Evolutionary conservation across 1,140 invertebrate genomes (phyloP).

Genomic region (Popillia japonica): DNA sequence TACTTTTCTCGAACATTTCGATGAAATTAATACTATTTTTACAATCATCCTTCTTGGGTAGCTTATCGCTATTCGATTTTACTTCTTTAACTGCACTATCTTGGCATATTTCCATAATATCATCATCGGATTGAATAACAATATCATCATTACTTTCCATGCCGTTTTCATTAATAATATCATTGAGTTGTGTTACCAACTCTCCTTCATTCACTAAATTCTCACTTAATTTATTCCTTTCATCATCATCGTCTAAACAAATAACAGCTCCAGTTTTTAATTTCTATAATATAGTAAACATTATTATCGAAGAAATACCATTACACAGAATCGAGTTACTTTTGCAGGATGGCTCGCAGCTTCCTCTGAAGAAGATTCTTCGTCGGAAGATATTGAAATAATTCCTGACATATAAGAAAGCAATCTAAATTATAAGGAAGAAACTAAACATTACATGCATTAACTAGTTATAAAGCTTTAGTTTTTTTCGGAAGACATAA

Average conservation of each 20-base stretch:
- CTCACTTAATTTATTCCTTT: background rate
- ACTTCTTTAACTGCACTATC: background rate
- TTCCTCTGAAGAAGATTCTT: background rate
- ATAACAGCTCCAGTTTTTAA: constrained; percentile 1
- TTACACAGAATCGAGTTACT: background rate
- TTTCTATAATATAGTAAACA: background rate
- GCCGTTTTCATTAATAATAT: no score
- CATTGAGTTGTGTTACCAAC: no score
- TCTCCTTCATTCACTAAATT: no score
- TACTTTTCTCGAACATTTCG: background rate
- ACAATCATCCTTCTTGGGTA: background rate
- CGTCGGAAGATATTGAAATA: constrained; percentile 33
- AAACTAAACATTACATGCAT: no score
- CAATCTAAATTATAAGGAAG: no score
- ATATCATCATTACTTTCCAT: background rate
- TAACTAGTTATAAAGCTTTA: no score
- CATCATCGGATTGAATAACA: constrained; percentile 1
- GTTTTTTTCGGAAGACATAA: no score
- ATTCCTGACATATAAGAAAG: background rate
- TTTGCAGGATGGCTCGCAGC: background rate
- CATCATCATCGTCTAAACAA: constrained; percentile 25
- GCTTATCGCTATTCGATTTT: background rate
- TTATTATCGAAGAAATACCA: background rate
- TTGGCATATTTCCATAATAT: background rate
- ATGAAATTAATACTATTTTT: background rate